Base-by-base conservation (phyloP, 1,140 invertebrate species). In the Fopius arisanus region DNA sequence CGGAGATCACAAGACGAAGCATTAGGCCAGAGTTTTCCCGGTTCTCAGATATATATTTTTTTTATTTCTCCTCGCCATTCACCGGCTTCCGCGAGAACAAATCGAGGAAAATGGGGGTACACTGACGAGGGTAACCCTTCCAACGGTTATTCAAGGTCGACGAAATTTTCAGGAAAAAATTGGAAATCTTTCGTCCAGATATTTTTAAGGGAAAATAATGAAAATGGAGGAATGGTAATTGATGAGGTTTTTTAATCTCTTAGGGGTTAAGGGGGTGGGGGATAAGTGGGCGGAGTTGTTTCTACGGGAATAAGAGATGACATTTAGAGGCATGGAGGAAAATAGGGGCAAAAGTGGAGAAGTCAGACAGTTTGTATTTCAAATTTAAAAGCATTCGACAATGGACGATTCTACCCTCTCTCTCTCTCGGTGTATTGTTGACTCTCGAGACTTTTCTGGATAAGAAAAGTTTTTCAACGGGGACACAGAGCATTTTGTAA, bases 321-420 rank as follows among this genome's bases (percentile, higher is more conserved):
- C 33, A 70, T 63, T 75, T 51, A 37, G 19, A 51, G 40, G 67
- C n/a, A 66, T 69, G 67, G 41, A 72, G 67, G 69, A 69, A 41
- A 54, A 54, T 33, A 43, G 48, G 14, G 40, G 41, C 28, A 59
- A 59, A 59, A 59, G 54, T 59, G 65, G 75, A 41, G 77, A 62
- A 81, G 78, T 80, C 77, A 83, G 84, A 86, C 79, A 81, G 81
- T 87, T 86, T 87, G 82, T 86, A 83, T 88, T 87, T 84, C 80
- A 85, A 86, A 88, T 86, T 87, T 86, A 87, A 87, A 87, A 87
- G 85, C 86, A 86, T 86, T 86, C 80, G 83, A 85, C 86, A 87
- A 87, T 86, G 79, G 82, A 78, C 77, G 80, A 59, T 59, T 59
- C 23, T 19, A 26, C 54, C 14, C 54, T 59, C 54, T 26, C 54